These are phyloP conservation scores for Ophion ellenae DNA, from an alignment of 2,888 invertebrate genomes.

Conservation along the genomic window DNA sequence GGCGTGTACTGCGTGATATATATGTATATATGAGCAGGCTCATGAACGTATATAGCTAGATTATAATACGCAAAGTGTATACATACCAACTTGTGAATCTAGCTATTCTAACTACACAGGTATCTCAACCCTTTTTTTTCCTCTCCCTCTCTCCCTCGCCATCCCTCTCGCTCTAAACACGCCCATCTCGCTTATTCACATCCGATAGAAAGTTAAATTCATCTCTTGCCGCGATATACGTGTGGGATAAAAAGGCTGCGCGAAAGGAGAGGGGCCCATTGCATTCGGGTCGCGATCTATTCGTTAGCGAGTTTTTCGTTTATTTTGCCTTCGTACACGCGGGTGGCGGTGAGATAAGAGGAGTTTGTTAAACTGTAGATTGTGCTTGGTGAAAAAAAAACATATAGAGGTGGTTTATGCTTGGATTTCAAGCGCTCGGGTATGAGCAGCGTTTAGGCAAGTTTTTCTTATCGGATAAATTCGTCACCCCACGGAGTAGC, in stretches of 20 bases:
- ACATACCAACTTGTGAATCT: conserved; percentile 38
- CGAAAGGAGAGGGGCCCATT: conserved; percentile 37
- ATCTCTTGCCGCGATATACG: conserved; percentile 71
- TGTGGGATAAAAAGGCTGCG: conserved; percentile 68
- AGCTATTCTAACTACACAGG: conserved; percentile 35
- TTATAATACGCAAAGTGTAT: conserved; percentile 28
- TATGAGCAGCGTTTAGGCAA: background rate
- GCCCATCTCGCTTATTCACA: conserved; percentile 59
- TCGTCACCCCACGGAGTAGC: conserved; percentile 20
- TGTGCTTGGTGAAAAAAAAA: background rate
- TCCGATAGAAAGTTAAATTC: conserved; percentile 75
- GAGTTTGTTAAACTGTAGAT: background rate
- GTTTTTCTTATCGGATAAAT: conserved; percentile 36
- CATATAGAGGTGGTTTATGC: background rate
- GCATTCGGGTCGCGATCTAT: conserved; percentile 30
- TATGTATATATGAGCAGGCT: background rate
- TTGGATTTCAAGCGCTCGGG: background rate
- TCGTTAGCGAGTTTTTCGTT: conserved; percentile 2
- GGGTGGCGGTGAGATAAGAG: background rate
- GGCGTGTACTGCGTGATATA: background rate
- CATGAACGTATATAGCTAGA: conserved; percentile 1
- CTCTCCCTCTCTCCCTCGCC: background rate
- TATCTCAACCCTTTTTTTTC: conserved; percentile 50
- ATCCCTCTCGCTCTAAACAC: conserved; percentile 51
- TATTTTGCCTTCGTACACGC: conserved; percentile 3